phyloP scores from a whole-genome alignment of 2,888 invertebrate genomes.

The Melinaea menophilus region DNA sequence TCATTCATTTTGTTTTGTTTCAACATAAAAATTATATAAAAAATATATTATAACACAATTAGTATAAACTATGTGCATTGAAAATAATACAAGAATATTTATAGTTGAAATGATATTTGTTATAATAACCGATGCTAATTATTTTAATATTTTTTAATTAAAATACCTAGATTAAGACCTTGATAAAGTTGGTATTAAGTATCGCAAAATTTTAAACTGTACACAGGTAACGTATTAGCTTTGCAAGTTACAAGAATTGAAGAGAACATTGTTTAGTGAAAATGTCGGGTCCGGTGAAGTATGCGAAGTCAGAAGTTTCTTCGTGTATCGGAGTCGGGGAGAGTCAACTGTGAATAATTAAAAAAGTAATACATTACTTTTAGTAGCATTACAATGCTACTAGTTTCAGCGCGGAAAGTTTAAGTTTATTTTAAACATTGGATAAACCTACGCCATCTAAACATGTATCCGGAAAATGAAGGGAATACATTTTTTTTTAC shows the following conservation, averaged over 20 bases:
- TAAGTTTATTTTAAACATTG: constrained; percentile 6
- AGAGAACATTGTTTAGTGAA: constrained; percentile 49
- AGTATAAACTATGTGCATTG: too few species aligned
- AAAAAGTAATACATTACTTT: constrained; percentile 14
- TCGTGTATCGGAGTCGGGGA: constrained; percentile 19
- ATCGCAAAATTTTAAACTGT: constrained; percentile 28
- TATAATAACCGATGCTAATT: too few species aligned
- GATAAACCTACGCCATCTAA: constrained; percentile 1
- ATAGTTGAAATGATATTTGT: too few species aligned
- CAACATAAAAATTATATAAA: too few species aligned
- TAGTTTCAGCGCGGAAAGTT: constrained; percentile 9
- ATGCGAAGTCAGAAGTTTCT: constrained; percentile 37
- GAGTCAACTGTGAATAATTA: constrained; percentile 20
- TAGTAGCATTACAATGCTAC: too few species aligned
- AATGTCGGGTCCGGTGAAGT: constrained; percentile 21
- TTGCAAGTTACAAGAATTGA: constrained; percentile 46
- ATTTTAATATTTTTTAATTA: too few species aligned
- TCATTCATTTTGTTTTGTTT: too few species aligned
- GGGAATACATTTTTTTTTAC: too few species aligned
- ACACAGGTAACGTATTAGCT: constrained; percentile 40
- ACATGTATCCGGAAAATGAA: too few species aligned
- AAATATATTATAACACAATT: too few species aligned
- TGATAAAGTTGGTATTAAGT: background rate
- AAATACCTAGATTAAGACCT: background rate
- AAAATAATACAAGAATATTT: too few species aligned